A percentile compares a stretch with the other conserved stretches of the same genome.
Evolutionary conservation across 2,113 vertebrate genomes (phyloP).

Genomic region (Eubucco bourcierii): DNA sequence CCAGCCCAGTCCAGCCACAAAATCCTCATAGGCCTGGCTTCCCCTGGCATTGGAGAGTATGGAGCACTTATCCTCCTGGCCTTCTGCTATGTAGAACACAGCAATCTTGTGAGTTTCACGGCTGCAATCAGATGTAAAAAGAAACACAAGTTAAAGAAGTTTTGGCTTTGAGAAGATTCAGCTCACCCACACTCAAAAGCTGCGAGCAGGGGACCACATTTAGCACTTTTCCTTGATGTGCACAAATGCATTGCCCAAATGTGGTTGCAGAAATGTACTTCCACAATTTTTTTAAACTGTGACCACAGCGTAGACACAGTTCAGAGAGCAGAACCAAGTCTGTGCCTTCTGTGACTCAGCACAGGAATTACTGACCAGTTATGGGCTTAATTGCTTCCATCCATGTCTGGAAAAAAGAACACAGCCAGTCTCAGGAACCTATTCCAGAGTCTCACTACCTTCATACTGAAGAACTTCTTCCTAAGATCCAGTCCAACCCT

Average conservation of each 20-base stretch:
- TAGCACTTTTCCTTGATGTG: neutral
- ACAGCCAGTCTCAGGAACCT: too few species aligned
- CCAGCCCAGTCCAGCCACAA: slow-evolving; percentile 97
- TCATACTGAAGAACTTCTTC: too few species aligned
- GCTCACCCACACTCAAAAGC: neutral
- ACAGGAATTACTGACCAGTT: neutral
- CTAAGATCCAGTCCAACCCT: too few species aligned
- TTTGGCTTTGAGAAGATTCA: neutral
- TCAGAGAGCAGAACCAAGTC: fast-evolving
- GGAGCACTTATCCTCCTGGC: slow-evolving; percentile 97
- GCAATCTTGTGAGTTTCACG: slow-evolving; percentile 98
- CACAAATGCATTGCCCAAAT: neutral
- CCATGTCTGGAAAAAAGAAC: neutral
- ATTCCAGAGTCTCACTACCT: too few species aligned
- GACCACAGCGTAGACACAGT: neutral
- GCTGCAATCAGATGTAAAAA: slow-evolving; percentile 66
- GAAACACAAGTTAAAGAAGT: neutral
- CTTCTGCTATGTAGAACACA: slow-evolving; percentile 96
- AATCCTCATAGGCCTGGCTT: slow-evolving; percentile 95
- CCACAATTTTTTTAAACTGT: too few species aligned
- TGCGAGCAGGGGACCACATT: fast-evolving
- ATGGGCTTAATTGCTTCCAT: neutral
- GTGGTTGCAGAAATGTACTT: neutral
- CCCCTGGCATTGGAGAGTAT: slow-evolving; percentile 93
- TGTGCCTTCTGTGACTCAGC: neutral